A percentile compares a stretch with the other conserved stretches of the same genome.
phyloP scores from a whole-genome alignment of 2,797 vertebrate species.

The Spheniscus humboldti region DNA sequence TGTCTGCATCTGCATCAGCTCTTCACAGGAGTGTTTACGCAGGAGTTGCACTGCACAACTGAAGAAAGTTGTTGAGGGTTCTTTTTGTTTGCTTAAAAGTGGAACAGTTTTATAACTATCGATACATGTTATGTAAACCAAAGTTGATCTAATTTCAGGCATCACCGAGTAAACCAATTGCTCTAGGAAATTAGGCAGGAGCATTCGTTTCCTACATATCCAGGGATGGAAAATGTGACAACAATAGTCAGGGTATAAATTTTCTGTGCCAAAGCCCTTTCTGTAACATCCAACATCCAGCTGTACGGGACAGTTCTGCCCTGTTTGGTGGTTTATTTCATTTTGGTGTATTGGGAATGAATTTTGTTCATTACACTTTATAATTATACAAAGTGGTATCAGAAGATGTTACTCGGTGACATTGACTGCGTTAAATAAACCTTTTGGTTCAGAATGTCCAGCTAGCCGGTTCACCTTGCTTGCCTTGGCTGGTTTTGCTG shows the following conservation, averaged over 20 bases:
- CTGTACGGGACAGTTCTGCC: neutral
- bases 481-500: neutral
- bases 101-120: neutral
- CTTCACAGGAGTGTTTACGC: neutral
- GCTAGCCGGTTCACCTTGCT: neutral
- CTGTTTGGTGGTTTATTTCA: neutral
- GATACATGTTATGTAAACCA: neutral
- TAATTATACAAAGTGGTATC: neutral
- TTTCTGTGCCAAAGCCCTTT: neutral
- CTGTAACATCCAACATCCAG: neutral
- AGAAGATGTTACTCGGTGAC: neutral
- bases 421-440: neutral
- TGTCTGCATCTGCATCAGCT: neutral
- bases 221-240: neutral
- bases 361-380: neutral
- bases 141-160: constrained; percentile 25
- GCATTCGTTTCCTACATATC: neutral
- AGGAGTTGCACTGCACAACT: neutral
- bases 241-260: neutral
- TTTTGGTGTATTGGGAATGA: neutral
- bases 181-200: neutral
- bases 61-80: neutral
- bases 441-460: neutral
- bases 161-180: neutral
- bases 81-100: neutral